Base-by-base conservation (phyloP, 2,888 invertebrate species). In the Nomada ferruginata region DNA sequence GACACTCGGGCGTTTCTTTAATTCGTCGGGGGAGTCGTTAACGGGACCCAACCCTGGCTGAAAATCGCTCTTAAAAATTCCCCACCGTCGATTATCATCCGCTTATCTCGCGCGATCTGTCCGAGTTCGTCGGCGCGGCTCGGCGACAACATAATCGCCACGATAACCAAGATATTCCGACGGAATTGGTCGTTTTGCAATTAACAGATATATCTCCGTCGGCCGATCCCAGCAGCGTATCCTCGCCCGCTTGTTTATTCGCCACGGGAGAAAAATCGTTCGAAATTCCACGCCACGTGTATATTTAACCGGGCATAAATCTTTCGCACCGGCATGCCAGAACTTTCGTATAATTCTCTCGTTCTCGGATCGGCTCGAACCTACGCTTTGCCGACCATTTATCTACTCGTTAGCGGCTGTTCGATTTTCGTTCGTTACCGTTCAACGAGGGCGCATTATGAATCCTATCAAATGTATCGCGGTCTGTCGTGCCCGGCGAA, bases 71-170 rank as follows among this genome's bases (percentile, higher is more conserved):
- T 71, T 87, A 83, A 85, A 87, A 85, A 85, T 85, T 84, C 83
- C 42, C 36, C 82, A 66, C 60, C 73, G 65, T 60, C 69, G 74
- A 85, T 87, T 84, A 87, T 80, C 83, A 52, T 26, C 53, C 44
- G 57, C 70, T 84, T 87, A 87, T 87, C 87, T 78, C 76, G 87
- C 79, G 84, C 86, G 84, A 87, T 87, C 88, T 74, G 59, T 80
- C 79, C 78, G 80, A 76, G 81, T 79, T 83, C 74, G 81, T 76
- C 68, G 60, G n/a, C 53, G 65, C 61, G 55, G 52, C 61, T 66
- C 73, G 76, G 53, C 74, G 72, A 82, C 81, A 72, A 86, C 82
- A 60, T 86, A 86, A 86, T 85, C 80, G 47, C 52, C 52, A 13
- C 63, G 85, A 85, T 87, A 85, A 85, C 69, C 72, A 65, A 68